phyloP scores from a whole-genome alignment of 2,888 invertebrate species.

The Phanerotoma sp. region DNA sequence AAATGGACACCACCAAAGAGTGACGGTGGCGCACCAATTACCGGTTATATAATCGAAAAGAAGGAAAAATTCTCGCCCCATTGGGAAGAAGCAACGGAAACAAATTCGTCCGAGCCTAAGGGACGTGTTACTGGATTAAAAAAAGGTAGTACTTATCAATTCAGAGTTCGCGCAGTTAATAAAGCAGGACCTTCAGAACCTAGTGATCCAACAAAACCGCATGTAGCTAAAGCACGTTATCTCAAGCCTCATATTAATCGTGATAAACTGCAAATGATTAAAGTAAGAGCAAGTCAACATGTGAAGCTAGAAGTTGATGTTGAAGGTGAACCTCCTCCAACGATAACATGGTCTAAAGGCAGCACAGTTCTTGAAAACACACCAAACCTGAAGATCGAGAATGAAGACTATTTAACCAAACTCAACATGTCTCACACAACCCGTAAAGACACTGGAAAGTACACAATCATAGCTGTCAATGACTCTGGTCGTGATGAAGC shows the following conservation, averaged over 20 bases:
- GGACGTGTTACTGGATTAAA: slow-evolving; percentile 83
- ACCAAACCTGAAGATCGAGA: slow-evolving; percentile 75
- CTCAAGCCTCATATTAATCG: slow-evolving; percentile 94
- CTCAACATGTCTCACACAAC: slow-evolving; percentile 77
- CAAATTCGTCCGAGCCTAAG: slow-evolving; percentile 73
- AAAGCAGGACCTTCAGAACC: slow-evolving; percentile 93
- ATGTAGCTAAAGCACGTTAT: slow-evolving; percentile 83
- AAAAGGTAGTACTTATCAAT: slow-evolving; percentile 92
- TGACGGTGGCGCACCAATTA: slow-evolving; percentile 78
- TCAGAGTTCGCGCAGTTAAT: slow-evolving; percentile 92
- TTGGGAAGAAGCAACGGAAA: slow-evolving; percentile 74
- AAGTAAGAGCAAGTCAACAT: slow-evolving; percentile 86
- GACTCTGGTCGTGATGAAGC: slow-evolving; percentile 92
- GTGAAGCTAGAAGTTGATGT: slow-evolving; percentile 93
- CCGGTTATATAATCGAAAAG: slow-evolving; percentile 87
- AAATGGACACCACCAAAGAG: slow-evolving; percentile 80
- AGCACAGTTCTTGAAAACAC: slow-evolving; percentile 69
- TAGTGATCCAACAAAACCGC: slow-evolving; percentile 84
- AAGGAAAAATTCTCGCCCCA: slow-evolving; percentile 75
- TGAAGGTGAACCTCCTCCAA: slow-evolving; percentile 96
- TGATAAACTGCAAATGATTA: slow-evolving; percentile 84
- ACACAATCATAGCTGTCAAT: slow-evolving; percentile 90
- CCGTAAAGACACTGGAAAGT: slow-evolving; percentile 86
- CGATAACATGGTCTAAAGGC: slow-evolving; percentile 77
- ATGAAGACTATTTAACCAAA: slow-evolving; percentile 90